Percentiles rank a stretch among this genome's conserved stretches.
Conservation (phyloP, 2,888 invertebrate species). For the Eilema griseolum region DNA sequence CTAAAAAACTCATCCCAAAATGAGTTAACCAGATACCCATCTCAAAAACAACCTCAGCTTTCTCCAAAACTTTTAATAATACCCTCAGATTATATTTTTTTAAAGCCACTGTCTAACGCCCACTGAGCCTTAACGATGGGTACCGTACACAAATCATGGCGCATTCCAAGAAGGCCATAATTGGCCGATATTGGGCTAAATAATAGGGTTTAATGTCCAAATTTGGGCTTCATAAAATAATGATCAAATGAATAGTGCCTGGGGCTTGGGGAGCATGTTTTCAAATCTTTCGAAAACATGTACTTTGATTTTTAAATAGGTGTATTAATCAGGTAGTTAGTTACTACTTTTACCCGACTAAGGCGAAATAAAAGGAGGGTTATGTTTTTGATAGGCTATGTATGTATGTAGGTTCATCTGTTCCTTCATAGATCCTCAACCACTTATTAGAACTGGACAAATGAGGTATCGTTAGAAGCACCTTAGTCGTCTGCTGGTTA, state of each 20-base stretch:
- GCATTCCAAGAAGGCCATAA: slow-evolving; percentile 56
- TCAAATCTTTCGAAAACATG: slow-evolving; percentile 46
- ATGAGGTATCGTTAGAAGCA: too few relatives aligned
- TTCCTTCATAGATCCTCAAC: too few relatives aligned
- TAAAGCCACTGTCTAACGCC: slow-evolving; percentile 48
- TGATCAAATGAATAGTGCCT: slow-evolving; percentile 68
- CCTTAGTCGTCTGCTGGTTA: too few relatives aligned
- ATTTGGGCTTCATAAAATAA: slow-evolving; percentile 83
- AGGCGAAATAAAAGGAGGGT: too few relatives aligned
- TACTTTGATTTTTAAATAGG: slow-evolving; percentile 27
- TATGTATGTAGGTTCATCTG: too few relatives aligned
- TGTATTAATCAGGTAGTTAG: not conserved
- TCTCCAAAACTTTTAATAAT: slow-evolving; percentile 18
- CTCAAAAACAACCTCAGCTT: not conserved
- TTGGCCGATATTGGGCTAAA: slow-evolving; percentile 73
- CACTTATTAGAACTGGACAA: too few relatives aligned
- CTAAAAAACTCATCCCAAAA: not conserved
- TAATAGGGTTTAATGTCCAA: slow-evolving; percentile 75
- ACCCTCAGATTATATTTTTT: slow-evolving; percentile 20
- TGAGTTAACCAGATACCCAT: not conserved
- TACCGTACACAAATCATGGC: slow-evolving; percentile 48
- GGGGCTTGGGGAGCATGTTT: slow-evolving; percentile 52
- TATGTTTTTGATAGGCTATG: too few relatives aligned
- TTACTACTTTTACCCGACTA: not conserved
- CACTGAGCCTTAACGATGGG: slow-evolving; percentile 16